A percentile compares a stretch with the other conserved stretches of the same genome.
phyloP scores from a whole-genome alignment of 1,140 invertebrate species.

The Anthonomus grandis region DNA sequence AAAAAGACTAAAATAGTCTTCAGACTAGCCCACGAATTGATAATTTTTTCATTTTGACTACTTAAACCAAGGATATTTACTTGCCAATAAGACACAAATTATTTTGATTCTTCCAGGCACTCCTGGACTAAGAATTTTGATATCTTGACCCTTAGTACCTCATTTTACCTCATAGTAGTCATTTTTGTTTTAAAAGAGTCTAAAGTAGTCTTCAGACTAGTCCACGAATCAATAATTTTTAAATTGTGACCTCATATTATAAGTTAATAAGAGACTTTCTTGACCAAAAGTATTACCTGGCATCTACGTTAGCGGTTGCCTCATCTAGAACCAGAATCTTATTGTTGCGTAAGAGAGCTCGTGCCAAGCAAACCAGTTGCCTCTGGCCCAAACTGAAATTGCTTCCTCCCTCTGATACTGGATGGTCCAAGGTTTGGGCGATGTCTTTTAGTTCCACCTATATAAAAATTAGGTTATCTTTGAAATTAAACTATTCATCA shows the following conservation, averaged over 20 bases:
- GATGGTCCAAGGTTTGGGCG: constrained; percentile 60
- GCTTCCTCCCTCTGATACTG: constrained; percentile 65
- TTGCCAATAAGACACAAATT: too few species aligned
- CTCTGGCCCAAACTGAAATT: constrained; percentile 86
- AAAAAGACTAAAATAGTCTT: too few species aligned
- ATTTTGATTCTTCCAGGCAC: too few species aligned
- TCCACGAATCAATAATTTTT: too few species aligned
- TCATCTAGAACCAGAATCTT: constrained; percentile 61
- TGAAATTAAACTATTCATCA: not conserved
- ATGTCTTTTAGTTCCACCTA: constrained; percentile 55
- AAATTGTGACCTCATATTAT: not conserved
- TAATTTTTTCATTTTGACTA: too few species aligned
- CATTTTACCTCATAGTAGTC: not conserved
- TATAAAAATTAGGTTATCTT: not conserved
- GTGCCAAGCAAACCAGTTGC: constrained; percentile 79
- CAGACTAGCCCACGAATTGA: too few species aligned
- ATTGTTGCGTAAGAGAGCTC: constrained; percentile 68
- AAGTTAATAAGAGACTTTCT: not conserved
- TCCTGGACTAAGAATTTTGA: too few species aligned
- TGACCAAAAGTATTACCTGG: constrained; percentile 11
- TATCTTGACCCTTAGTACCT: too few species aligned
- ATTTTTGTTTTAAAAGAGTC: not conserved
- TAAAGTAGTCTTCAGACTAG: too few species aligned
- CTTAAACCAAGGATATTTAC: too few species aligned
- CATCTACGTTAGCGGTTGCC: constrained; percentile 58